phyloP scores from a whole-genome alignment of 2,113 vertebrate genomes.

The Carassius carassius region DNA sequence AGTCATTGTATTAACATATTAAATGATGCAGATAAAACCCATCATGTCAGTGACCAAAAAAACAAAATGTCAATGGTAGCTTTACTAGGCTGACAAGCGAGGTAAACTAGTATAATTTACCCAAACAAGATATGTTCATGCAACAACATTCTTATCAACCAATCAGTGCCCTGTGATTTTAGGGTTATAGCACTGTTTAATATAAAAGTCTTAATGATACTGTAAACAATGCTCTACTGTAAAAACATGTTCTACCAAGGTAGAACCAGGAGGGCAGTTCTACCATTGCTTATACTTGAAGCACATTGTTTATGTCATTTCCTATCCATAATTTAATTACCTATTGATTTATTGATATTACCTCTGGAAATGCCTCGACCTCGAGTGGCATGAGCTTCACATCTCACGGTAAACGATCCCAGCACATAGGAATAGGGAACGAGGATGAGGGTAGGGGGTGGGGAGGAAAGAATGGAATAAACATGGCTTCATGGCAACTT shows the following conservation, averaged over 20 bases:
- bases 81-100: background rate
- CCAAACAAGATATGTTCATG: too few species aligned
- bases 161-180: too few species aligned
- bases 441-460: background rate
- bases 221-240: background rate
- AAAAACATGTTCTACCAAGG: background rate
- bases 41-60: background rate
- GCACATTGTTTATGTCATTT: conserved; percentile 16
- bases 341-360: conserved; percentile 33
- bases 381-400: background rate
- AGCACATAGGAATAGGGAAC: background rate
- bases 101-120: background rate
- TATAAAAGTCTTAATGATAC: too few species aligned
- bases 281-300: conserved; percentile 2
- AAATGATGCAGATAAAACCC: too few species aligned
- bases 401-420: conserved; percentile 21
- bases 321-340: conserved; percentile 11
- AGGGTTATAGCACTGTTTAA: too few species aligned
- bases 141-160: too few species aligned
- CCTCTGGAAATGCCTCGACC: background rate
- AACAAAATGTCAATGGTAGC: background rate
- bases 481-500: conserved; percentile 11
- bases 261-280: too few species aligned
- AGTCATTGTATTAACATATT: too few species aligned
- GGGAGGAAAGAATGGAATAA: background rate